Conservation (phyloP, 2,797 vertebrate genomes). For the Ataeniobius toweri region DNA sequence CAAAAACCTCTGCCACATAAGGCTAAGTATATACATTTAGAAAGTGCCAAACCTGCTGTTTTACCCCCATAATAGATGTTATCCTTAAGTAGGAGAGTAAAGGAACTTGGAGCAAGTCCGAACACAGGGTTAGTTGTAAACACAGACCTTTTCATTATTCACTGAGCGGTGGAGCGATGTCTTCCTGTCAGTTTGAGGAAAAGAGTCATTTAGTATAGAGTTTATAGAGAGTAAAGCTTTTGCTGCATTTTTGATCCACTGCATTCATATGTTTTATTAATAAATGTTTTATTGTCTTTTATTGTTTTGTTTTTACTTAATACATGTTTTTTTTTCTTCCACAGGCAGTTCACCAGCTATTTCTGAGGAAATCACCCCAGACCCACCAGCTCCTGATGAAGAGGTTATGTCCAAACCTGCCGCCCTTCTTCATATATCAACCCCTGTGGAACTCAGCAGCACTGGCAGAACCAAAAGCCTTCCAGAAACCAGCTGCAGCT, state of each 20-base stretch:
- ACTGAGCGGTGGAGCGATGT: too few species aligned
- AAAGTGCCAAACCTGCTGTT: not conserved
- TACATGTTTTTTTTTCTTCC: constrained; percentile 2
- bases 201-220: too few species aligned
- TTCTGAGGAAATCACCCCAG: constrained; percentile 29
- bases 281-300: not conserved
- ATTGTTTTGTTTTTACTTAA: not conserved
- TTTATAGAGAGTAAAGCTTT: too few species aligned
- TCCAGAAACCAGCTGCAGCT: constrained; percentile 50
- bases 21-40: not conserved
- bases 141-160: too few species aligned
- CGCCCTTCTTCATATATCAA: not conserved
- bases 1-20: not conserved
- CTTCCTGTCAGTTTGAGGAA: too few species aligned
- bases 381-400: constrained; percentile 35
- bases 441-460: constrained; percentile 14
- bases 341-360: constrained; percentile 65
- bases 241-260: too few species aligned
- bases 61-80: not conserved
- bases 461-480: constrained; percentile 48
- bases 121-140: not conserved
- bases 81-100: not conserved
- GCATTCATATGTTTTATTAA: not conserved
- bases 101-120: not conserved
- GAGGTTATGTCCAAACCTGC: constrained; percentile 10